A percentile compares a stretch with the other conserved stretches of the same genome.
Conservation (phyloP, 2,113 vertebrate genomes). For the Ophthalmolycus amberensis region DNA sequence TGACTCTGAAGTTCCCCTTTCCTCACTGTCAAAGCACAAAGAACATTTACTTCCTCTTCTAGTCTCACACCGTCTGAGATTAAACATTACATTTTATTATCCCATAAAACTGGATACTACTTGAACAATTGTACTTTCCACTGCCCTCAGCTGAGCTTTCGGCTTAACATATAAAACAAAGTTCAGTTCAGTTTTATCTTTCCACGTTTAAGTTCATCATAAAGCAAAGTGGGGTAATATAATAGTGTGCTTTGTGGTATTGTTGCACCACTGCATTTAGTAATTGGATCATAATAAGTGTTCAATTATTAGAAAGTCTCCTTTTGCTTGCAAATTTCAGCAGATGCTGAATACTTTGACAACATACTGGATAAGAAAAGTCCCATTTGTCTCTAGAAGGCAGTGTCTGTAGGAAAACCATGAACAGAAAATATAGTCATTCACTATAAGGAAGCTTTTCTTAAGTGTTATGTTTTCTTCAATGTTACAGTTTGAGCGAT, state of each 20-base stretch:
- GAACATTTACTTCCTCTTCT: not conserved
- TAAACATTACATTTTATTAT: not conserved
- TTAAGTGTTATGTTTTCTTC: not conserved
- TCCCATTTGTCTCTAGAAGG: not conserved
- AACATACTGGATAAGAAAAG: not conserved
- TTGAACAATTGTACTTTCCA: constrained; percentile 3
- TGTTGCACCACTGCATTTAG: not conserved
- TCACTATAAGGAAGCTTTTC: not conserved
- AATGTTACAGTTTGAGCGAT: not conserved
- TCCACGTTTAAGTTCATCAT: not conserved
- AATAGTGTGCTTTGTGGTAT: not conserved
- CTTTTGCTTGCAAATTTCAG: too few species aligned
- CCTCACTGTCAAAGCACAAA: not conserved
- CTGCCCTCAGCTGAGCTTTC: not conserved
- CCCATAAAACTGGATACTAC: not conserved
- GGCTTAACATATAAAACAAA: not conserved
- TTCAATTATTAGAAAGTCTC: not conserved
- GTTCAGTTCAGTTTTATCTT: not conserved
- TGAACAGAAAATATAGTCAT: not conserved
- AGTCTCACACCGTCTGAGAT: not conserved
- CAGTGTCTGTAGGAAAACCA: not conserved
- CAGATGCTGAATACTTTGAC: not conserved
- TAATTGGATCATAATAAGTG: not conserved
- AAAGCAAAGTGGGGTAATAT: not conserved
- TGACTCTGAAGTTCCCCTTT: constrained; percentile 15